Base-by-base conservation (phyloP, 2,888 invertebrate genomes). In the Hofmannophila pseudospretella region DNA sequence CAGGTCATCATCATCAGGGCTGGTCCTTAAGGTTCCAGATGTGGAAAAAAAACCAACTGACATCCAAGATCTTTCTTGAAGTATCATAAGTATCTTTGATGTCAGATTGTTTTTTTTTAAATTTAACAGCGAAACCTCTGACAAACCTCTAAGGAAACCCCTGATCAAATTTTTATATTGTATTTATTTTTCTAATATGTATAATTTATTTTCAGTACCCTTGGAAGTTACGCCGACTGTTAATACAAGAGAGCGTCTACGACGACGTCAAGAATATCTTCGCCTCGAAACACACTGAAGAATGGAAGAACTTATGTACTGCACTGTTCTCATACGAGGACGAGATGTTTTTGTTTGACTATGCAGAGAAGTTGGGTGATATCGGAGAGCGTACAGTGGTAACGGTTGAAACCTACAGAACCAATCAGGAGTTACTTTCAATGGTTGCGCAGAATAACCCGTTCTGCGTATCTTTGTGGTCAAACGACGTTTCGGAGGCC, bases 171-270 rank as follows among this genome's bases (percentile, higher is more conserved):
- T n/a, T n/a, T n/a, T n/a, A n/a, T n/a, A n/a, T n/a, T n/a, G n/a
- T n/a, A n/a, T n/a, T n/a, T n/a, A n/a, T n/a, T n/a, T n/a, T n/a
- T n/a, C n/a, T n/a, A n/a, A n/a, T n/a, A n/a, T 23, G 7, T 23
- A 23, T 27, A 27, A 8, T 20, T 7, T 31, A 32, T n/a, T 32
- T 32, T 27, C 60, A 72, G 68, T 46, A 51, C 4, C 67, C 67
- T 0, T 79, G 77, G 74, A 55, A 43, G 5, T 37, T 78, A 5
- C 39, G 44, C 5, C 54, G 46, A 2, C 51, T 79, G 19, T 44
- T 64, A 2, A 65, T 79, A 2, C 77, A 79, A 43, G 79, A 79
- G 42, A 62, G 51, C 42, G 47, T 65, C 1, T 58, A 62, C 23
- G 47, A 58, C 7, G 46, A 49, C 1, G 72, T 79, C 36, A 63